A percentile compares a stretch with the other conserved stretches of the same genome.
Conservation (phyloP, 2,797 vertebrate species). For the Spatula clypeata region DNA sequence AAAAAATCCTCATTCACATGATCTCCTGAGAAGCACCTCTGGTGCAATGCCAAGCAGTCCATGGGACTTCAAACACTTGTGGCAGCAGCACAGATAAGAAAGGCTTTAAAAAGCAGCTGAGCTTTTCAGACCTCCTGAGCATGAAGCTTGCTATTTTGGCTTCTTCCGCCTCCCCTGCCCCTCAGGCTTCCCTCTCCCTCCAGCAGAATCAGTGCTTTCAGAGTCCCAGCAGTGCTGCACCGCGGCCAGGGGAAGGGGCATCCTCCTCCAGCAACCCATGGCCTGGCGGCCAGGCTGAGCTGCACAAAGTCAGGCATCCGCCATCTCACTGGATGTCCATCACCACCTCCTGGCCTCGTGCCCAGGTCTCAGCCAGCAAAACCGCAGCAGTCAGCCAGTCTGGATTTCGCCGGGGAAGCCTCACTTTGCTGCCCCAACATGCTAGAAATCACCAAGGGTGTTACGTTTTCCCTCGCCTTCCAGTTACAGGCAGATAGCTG, state of each 20-base stretch:
- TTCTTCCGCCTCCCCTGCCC: background rate
- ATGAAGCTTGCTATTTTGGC: background rate
- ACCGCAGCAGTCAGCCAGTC: background rate
- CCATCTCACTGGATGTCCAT: background rate
- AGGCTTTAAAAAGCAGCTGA: background rate
- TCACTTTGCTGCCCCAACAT: background rate
- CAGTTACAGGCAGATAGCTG: background rate
- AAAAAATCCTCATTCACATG: background rate
- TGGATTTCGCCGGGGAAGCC: background rate
- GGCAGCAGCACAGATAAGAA: background rate
- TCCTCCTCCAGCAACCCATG: accelerated
- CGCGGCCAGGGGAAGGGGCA: accelerated
- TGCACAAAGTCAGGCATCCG: accelerated
- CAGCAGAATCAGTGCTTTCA: background rate
- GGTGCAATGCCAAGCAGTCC: background rate
- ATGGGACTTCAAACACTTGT: background rate
- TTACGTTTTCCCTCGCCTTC: background rate
- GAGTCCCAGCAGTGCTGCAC: background rate
- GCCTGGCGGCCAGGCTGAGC: background rate
- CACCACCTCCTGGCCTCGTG: background rate
- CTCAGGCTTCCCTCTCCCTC: background rate
- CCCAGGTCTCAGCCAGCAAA: background rate
- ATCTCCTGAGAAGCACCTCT: background rate
- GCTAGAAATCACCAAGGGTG: accelerated
- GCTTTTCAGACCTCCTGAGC: constrained; percentile 6